A percentile compares a stretch with the other conserved stretches of the same genome.
phyloP scores from a whole-genome alignment of 2,113 vertebrate genomes.

The Neopipo cinnamomea region DNA sequence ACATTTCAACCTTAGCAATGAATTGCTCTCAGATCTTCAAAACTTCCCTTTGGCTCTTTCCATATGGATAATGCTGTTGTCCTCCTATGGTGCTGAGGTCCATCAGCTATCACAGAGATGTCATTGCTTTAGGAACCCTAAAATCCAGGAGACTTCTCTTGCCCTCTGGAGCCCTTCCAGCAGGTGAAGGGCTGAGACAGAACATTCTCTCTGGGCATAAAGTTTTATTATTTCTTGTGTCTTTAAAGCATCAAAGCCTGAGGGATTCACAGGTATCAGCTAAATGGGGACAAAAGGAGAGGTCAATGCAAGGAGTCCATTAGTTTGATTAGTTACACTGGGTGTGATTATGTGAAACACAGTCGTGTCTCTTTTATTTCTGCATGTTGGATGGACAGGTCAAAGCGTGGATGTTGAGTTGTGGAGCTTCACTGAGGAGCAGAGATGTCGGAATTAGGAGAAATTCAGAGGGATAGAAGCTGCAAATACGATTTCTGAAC shows the following conservation, averaged over 20 bases:
- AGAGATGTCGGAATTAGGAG: background rate
- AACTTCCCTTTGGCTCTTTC: background rate
- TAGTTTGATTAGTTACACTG: background rate
- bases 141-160: background rate
- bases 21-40: background rate
- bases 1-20: background rate
- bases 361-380: background rate
- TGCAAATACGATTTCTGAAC: background rate
- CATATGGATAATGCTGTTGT: background rate
- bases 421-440: background rate
- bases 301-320: background rate
- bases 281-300: background rate
- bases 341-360: background rate
- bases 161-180: background rate
- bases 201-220: background rate
- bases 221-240: background rate
- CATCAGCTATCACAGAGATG: background rate
- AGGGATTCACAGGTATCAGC: background rate
- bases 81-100: background rate
- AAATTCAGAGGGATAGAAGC: background rate
- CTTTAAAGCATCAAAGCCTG: background rate
- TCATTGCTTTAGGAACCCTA: background rate
- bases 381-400: background rate
- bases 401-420: background rate
- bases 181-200: background rate